Conservation (phyloP, 1,140 invertebrate species). For the Polyergus mexicanus region DNA sequence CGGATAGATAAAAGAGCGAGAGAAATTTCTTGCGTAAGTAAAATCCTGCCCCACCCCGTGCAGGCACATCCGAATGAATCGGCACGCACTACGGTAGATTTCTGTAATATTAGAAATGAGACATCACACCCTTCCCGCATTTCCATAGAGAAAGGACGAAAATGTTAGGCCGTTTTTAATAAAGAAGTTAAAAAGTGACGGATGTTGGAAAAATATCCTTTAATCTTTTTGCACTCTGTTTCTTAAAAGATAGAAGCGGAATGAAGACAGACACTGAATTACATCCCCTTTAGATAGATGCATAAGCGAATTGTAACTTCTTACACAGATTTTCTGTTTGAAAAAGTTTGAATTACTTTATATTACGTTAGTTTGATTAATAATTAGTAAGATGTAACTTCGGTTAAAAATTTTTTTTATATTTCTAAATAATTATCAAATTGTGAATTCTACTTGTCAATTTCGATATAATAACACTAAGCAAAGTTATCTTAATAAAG, state of each 20-base stretch:
- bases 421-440: background rate
- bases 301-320: conserved; percentile 10
- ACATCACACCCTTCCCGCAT: background rate
- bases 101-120: conserved; percentile 49
- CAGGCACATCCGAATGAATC: background rate
- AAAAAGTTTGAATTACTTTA: background rate
- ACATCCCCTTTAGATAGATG: background rate
- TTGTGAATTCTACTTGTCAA: too few species aligned
- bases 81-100: conserved; percentile 6
- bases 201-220: conserved; percentile 3
- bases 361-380: conserved; percentile 1
- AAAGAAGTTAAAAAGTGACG: conserved; percentile 4
- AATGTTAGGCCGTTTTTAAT: background rate
- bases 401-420: background rate
- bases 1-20: conserved; percentile 3
- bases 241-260: background rate
- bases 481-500: too few species aligned
- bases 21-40: conserved; percentile 1
- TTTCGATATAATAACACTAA: too few species aligned
- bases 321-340: background rate
- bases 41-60: background rate
- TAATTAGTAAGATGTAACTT: background rate
- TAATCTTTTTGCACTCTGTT: background rate
- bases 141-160: background rate
- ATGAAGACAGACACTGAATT: conserved; percentile 17